These are phyloP conservation scores for Ephydatia muelleri DNA, from an alignment of 37 sponge, comb jelly and placozoan genomes.

Conservation along the genomic window DNA sequence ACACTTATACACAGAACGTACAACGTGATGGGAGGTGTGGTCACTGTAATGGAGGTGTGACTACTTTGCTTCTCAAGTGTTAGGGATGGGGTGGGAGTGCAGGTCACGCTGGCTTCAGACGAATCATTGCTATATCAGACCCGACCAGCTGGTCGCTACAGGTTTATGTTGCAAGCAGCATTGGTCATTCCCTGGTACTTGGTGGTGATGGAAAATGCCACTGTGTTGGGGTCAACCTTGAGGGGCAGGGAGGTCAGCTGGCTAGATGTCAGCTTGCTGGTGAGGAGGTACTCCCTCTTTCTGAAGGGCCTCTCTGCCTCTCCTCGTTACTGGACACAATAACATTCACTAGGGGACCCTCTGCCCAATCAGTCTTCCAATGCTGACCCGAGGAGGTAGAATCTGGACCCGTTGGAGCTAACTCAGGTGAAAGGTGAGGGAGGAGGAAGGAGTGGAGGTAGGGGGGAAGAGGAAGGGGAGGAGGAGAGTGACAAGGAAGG, in stretches of 20 bases:
- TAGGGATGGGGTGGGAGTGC: no score
- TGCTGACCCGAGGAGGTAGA: no score
- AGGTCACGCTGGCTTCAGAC: constrained; percentile 97
- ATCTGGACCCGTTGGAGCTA: no score
- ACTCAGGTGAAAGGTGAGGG: no score
- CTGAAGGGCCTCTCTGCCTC: constrained; percentile 28
- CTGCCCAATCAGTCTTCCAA: no score
- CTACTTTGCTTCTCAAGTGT: no score
- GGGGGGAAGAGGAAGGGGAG: no score
- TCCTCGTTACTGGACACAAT: constrained; percentile 70
- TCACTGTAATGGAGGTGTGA: constrained; percentile 54
- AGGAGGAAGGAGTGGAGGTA: no score
- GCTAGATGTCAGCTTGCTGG: constrained; percentile 59
- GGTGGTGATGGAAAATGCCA: constrained; percentile 91
- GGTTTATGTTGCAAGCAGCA: constrained; percentile 75
- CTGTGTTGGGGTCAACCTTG: constrained; percentile 73
- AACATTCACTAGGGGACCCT: background rate
- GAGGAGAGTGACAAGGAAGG: no score
- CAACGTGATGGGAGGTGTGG: background rate
- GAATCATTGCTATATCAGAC: constrained; percentile 91
- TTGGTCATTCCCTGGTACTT: constrained; percentile 90
- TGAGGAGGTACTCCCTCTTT: constrained; percentile 40
- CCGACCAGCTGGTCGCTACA: constrained; percentile 95
- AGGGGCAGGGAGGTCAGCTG: constrained; percentile 75
- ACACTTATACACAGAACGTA: background rate